Conservation (phyloP, 2,888 invertebrate genomes). For the Conus canariensis region DNA sequence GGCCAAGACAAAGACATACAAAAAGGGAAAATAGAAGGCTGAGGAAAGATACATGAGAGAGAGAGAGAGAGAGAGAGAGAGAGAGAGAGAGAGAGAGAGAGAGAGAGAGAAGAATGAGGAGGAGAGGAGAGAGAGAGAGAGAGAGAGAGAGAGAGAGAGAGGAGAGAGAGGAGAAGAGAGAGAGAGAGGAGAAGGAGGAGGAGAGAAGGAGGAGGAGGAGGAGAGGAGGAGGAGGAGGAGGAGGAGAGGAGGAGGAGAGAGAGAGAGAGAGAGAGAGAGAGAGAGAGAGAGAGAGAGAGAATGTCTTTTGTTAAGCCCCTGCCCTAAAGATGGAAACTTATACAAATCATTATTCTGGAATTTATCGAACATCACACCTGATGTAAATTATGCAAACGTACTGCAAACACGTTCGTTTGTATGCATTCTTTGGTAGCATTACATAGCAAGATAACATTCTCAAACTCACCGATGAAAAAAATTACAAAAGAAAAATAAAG, state of each 20-base stretch:
- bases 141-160: not conserved
- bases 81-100: not conserved
- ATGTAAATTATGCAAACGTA: too few species aligned
- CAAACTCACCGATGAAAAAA: too few species aligned
- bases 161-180: not conserved
- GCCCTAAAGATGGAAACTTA: too few species aligned
- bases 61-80: not conserved
- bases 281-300: not conserved
- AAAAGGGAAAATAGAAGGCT: not conserved
- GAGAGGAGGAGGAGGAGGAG: not conserved
- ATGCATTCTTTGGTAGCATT: too few species aligned
- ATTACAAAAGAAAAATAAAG: too few species aligned
- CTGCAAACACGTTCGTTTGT: too few species aligned
- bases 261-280: not conserved
- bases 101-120: not conserved
- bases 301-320: too few species aligned
- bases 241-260: not conserved
- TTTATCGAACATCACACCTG: too few species aligned
- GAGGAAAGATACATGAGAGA: not conserved
- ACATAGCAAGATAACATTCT: too few species aligned
- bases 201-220: too few species aligned
- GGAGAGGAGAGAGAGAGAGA: not conserved
- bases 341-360: too few species aligned
- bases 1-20: not conserved
- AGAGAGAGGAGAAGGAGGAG: not conserved